These are phyloP conservation scores for Cyprinodon variegatus DNA, from an alignment of 2,113 vertebrate genomes.

Conservation along the genomic window DNA sequence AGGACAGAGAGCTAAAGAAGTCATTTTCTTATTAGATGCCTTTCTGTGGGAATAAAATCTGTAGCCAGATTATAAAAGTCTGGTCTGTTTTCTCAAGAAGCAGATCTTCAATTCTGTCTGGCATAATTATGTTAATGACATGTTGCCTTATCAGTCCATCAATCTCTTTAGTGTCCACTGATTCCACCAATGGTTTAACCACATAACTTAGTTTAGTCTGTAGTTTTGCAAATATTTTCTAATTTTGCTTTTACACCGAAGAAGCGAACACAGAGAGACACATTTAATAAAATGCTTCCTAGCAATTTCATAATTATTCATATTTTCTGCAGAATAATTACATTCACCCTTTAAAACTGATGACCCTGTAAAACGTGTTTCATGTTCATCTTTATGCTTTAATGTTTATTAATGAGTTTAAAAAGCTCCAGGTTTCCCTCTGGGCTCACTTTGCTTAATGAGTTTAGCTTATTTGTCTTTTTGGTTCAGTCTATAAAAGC, in stretches of 20 bases:
- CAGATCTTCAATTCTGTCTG: too few relatives aligned
- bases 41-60: too few relatives aligned
- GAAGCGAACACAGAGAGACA: not conserved
- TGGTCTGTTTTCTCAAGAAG: too few relatives aligned
- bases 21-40: too few relatives aligned
- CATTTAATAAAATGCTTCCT: not conserved
- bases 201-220: not conserved
- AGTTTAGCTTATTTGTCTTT: not conserved
- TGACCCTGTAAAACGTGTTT: constrained; percentile 9
- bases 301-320: not conserved
- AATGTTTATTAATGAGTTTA: constrained; percentile 24
- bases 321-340: constrained; percentile 3
- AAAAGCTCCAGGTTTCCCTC: constrained; percentile 23
- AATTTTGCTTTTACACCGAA: not conserved
- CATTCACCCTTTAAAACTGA: constrained; percentile 24
- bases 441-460: constrained; percentile 20
- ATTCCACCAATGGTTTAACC: not conserved
- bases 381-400: not conserved
- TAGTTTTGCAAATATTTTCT: not conserved
- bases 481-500: constrained; percentile 4
- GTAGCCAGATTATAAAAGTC: too few relatives aligned
- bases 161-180: not conserved
- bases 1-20: too few relatives aligned
- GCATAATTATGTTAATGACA: too few relatives aligned
- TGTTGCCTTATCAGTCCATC: too few relatives aligned